Conservation (phyloP, 2,113 vertebrate genomes). For the Phyllopteryx taeniolatus region DNA sequence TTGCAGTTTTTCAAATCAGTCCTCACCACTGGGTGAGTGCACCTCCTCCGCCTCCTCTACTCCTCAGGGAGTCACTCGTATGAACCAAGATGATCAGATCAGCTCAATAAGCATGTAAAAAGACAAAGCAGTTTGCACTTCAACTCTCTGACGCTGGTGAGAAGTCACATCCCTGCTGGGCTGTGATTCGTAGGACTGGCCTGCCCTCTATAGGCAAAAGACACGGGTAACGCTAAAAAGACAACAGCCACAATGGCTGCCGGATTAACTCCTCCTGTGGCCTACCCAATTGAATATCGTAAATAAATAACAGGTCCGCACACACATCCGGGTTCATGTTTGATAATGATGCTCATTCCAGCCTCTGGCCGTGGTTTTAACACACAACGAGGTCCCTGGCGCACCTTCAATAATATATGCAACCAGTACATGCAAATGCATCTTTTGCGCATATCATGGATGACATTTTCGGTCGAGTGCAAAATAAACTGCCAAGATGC, state of each 20-base stretch:
- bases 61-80: too few relatives aligned
- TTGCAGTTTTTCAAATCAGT: too few relatives aligned
- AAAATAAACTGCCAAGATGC: not conserved
- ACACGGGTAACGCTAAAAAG: not conserved
- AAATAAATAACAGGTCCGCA: not conserved
- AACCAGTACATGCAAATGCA: not conserved
- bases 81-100: too few relatives aligned
- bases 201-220: slow-evolving; percentile 50
- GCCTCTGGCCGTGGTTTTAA: not conserved
- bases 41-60: too few relatives aligned
- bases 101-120: not conserved
- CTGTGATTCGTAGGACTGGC: slow-evolving; percentile 31
- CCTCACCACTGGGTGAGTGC: too few relatives aligned
- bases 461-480: not conserved
- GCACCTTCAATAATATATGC: not conserved
- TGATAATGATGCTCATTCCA: not conserved
- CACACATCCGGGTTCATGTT: not conserved
- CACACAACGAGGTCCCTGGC: not conserved
- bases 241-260: not conserved
- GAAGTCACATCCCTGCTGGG: not conserved
- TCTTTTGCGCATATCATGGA: not conserved
- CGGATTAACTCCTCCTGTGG: not conserved
- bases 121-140: not conserved
- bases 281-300: too few relatives aligned
- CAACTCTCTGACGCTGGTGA: not conserved